Evolutionary conservation across 2,113 vertebrate species (phyloP), one percentile per base, ranked within the genome.

Genomic region (Pelmatolapia mariae): DNA sequence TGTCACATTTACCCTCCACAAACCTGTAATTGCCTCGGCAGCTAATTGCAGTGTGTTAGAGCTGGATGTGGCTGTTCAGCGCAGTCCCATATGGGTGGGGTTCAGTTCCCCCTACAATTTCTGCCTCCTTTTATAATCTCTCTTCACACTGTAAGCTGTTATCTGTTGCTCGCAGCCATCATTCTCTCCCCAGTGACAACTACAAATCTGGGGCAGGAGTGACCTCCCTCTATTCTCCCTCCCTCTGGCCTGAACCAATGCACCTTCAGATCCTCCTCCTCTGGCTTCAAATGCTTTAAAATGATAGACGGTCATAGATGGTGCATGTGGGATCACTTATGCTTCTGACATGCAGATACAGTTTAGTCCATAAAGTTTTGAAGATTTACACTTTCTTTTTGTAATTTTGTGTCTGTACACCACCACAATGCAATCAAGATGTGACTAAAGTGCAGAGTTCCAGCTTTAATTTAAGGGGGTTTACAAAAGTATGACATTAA

Each of bases 161-260:
- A 90, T 93, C 94, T 94, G 87, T 87, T 90, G 89, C 93, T 91
- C 22, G 43, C 68, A 95, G 90, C 89, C 89, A 94, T 93, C 88
- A 94, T 92, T 95, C 88, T 94, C 73, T 91, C 85, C 61, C 86
- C 90, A 93, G 93, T 91, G 95, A 92, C 92, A 93, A 90, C 87
- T 94, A 86, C 86, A 94, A 93, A 95, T 95, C 89, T 95, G 92
- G 87, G 86, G 81, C 93, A 94, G 83, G 16, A 83, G 43, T 80
- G 86, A 91, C 94, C 91, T 87, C 73, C 66, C 87, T 86, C 81
- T 71, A 53, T 52, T 53, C 45, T 78, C 22, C 82, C 82, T 79
- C 66, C 61, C 81, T 85, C 54, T 47, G 53, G 84, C 66, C 36
- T 61, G 10, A 88, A 89, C 84, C 56, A 82, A 63, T 90, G 50